phyloP scores from a whole-genome alignment of 2,113 vertebrate genomes.

The Pseudonaja textilis region DNA sequence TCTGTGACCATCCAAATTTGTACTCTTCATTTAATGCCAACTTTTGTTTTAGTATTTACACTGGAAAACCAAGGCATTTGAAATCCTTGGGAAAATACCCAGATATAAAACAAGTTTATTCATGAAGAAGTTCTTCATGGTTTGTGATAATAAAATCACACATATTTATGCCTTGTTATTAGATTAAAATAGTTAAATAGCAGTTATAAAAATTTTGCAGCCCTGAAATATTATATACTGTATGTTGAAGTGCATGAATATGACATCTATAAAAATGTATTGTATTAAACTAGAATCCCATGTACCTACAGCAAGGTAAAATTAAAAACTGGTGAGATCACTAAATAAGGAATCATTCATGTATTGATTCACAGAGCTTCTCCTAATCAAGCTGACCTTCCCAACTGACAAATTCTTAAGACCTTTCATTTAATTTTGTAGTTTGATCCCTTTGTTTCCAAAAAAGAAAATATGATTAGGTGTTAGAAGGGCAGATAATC shows the following conservation, averaged over 20 bases:
- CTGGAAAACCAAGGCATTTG: not conserved
- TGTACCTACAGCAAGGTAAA: slow-evolving; percentile 57
- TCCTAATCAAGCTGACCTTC: slow-evolving; percentile 31
- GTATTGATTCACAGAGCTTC: slow-evolving; percentile 56
- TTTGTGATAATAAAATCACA: not conserved
- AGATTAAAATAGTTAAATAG: not conserved
- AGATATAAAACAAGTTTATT: not conserved
- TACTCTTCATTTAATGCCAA: not conserved
- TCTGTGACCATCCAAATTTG: not conserved
- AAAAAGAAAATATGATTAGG: slow-evolving; percentile 12
- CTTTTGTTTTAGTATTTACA: not conserved
- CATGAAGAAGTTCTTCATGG: not conserved
- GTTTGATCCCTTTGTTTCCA: slow-evolving; percentile 18
- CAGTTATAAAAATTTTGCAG: not conserved
- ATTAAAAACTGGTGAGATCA: slow-evolving; percentile 59
- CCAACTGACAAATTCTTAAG: slow-evolving; percentile 21
- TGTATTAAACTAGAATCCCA: slow-evolving; percentile 59
- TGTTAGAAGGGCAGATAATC: not conserved
- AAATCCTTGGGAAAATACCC: not conserved
- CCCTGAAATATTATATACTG: slow-evolving; percentile 29
- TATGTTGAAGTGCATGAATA: slow-evolving; percentile 29
- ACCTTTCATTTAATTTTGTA: slow-evolving; percentile 24
- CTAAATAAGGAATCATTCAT: slow-evolving; percentile 59
- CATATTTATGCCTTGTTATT: not conserved
- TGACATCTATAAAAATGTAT: slow-evolving; percentile 39